These are phyloP conservation scores for Hyphantria cunea DNA, from an alignment of 1,140 invertebrate species.

Conservation along the genomic window DNA sequence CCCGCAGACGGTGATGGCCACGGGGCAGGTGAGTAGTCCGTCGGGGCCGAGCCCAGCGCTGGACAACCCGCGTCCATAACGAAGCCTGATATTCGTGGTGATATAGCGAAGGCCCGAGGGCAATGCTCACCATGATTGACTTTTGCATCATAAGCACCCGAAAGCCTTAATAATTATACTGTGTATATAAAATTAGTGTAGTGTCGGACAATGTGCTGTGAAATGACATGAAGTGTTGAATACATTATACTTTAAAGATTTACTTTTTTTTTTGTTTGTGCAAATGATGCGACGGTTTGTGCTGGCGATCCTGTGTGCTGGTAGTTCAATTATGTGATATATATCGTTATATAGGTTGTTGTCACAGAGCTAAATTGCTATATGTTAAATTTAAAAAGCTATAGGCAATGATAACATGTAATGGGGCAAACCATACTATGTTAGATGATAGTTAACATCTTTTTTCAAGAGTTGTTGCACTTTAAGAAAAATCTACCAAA, in stretches of 20 bases:
- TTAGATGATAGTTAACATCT: too few relatives aligned
- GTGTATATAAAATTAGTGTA: constrained; percentile 74
- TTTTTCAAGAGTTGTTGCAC: too few relatives aligned
- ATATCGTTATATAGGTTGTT: constrained; percentile 8
- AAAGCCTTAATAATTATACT: constrained; percentile 74
- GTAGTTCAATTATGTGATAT: constrained; percentile 3
- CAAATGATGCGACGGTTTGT: constrained; percentile 64
- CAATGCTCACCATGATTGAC: constrained; percentile 1
- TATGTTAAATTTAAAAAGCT: too few relatives aligned
- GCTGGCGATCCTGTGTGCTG: constrained; percentile 7
- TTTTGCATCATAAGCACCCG: constrained; percentile 58
- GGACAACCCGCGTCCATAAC: constrained; percentile 59
- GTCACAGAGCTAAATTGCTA: constrained; percentile 9
- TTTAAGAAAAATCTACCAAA: too few relatives aligned
- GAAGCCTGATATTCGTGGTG: constrained; percentile 60
- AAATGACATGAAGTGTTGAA: constrained; percentile 56
- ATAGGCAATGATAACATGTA: too few relatives aligned
- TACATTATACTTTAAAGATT: constrained; percentile 55
- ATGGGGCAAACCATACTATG: too few relatives aligned
- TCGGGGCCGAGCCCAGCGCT: constrained; percentile 23
- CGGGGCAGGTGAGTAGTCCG: background rate
- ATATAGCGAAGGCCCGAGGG: constrained; percentile 43
- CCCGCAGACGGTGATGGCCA: constrained; percentile 32
- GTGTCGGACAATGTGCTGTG: constrained; percentile 58
- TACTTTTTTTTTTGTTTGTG: constrained; percentile 54